Base-by-base conservation (phyloP, 2,113 vertebrate genomes). In the Ranitomeya variabilis region DNA sequence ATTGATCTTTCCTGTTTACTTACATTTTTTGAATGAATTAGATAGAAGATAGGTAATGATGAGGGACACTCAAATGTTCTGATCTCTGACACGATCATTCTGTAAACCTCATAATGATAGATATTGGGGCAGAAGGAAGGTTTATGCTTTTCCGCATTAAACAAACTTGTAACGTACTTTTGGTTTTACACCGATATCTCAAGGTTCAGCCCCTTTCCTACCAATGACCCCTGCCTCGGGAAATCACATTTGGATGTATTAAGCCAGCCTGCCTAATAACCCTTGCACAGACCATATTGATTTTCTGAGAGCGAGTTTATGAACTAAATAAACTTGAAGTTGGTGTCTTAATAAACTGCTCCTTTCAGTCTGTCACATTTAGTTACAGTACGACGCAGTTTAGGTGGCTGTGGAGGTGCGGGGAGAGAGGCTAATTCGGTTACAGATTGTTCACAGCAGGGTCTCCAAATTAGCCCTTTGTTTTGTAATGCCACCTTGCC, bases 391-490 rank as follows among this genome's bases (percentile, higher is more conserved):
- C 93, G 94, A 92, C 92, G 92, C 93, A 93, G 94, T 96, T 95
- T 95, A 94, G 93, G 94, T 93, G 93, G 90, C 69, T 78, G 81
- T 62, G 87, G 69, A 81, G 87, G 87, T 84, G 85, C 23, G 85
- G 76, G 76, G 80, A 57, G 94, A 95, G 94, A 95, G 92, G 94
- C 95, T 96, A 96, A 95, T 95, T 96, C 94, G 94, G 93, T 94
- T 96, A 96, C 95, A 96, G 96, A 96, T 96, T 96, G 95, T 96
- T 96, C 95, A 95, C 96, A 96, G 96, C 95, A 96, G 95, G 96
- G 94, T 93, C 94, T 95, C 94, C 95, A 96, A 96, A 96, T 96
- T 96, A 96, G 95, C 95, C 95, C 93, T 95, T 95, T 95, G 93
- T 96, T 95, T 95, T 94, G 95, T 95, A 95, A 95, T 95, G 95